Base-by-base conservation (phyloP, 2,113 vertebrate species). In the Paracanthobrama guichenoti region DNA sequence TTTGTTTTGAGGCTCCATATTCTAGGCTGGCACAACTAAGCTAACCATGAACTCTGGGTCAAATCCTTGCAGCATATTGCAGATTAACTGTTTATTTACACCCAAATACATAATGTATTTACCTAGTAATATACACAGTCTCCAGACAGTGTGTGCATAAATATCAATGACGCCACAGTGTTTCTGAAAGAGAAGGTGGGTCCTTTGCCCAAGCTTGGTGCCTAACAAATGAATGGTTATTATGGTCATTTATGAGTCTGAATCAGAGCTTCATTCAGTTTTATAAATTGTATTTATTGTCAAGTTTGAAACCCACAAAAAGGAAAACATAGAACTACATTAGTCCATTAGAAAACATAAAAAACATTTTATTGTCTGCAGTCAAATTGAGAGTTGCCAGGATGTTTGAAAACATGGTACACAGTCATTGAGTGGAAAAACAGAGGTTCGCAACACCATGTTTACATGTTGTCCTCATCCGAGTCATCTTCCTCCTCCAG, bases 401-500 rank as follows among this genome's bases (percentile, higher is more conserved):
- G 35, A 42, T 83, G 48, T 62, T 16, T 72, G 64, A 64, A 39
- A 86, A 85, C 88, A 77, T n/a, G 39, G 60, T 60, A 46, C 14
- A 81, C 55, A 39, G 28, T 7, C 48, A 55, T 28, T 69, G 48
- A 26, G 18, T 16, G 59, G 12, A 44, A 46, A 26, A 48, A 31
- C 42, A 22, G 26, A 24, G 64, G 66, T 62, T 28, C 13, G 62
- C 64, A 72, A 42, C 24, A 76, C 11, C 9, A 6, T 8, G 20
- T 87, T 95, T 94, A 99, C 98, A 99, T 99, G 92, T 99, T 99
- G 89, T 99, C 98, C 92, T 99, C 98, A 0, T 99, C 98, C 31
- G 98, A 99, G 93, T 99, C 98, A 81, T 99, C 98, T 69, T 99
- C 98, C 90, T 99, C 98, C 91, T 99, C 98, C 94, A 99, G 92